Conservation (phyloP, 2,888 invertebrate species). For the Marronus borbonicus region DNA sequence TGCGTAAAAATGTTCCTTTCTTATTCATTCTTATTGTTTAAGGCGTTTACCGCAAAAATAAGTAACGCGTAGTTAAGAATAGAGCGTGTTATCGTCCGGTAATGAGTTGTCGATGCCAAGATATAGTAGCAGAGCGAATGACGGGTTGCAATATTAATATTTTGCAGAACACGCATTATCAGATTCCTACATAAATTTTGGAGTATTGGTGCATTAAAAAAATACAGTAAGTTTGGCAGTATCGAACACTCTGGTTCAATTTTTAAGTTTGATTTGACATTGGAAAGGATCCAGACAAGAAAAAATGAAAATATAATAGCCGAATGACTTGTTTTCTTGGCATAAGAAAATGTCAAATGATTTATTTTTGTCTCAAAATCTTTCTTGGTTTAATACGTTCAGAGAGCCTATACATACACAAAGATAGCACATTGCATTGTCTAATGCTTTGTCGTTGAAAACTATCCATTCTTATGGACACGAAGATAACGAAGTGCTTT, state of each 20-base stretch:
- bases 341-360: no score
- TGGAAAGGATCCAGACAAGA: conserved; percentile 1
- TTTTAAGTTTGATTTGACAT: background rate
- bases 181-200: background rate
- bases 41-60: conserved; percentile 29
- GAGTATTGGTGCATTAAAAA: background rate
- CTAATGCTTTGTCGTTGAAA: no score
- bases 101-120: conserved; percentile 1
- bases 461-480: no score
- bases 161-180: background rate
- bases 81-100: conserved; percentile 22
- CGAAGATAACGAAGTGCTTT: no score
- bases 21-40: conserved; percentile 43
- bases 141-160: background rate
- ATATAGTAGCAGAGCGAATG: background rate
- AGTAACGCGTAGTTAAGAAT: conserved; percentile 2
- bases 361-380: no score
- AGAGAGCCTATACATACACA: no score
- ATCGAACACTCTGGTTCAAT: background rate
- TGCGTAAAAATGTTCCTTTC: conserved; percentile 24
- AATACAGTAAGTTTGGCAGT: background rate
- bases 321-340: no score
- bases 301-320: conserved; percentile 3
- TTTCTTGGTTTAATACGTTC: no score
- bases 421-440: no score